phyloP scores from a whole-genome alignment of 2,113 vertebrate genomes.

The Anhinga anhinga region DNA sequence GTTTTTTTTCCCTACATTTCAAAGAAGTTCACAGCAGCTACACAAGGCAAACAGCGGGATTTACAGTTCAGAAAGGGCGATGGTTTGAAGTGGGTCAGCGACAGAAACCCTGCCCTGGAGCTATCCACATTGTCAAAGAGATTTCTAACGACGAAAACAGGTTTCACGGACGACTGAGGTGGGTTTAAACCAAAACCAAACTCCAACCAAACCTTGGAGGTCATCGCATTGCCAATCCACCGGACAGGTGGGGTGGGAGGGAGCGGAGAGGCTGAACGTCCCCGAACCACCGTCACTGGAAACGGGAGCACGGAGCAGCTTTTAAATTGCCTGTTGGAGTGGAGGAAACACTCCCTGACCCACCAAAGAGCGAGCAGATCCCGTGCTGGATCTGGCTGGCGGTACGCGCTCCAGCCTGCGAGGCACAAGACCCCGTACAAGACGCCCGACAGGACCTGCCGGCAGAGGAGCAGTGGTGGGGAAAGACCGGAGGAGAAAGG shows the following conservation, averaged over 20 bases:
- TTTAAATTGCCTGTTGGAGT: neutral
- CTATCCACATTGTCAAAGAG: neutral
- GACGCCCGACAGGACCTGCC: neutral
- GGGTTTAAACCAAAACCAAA: neutral
- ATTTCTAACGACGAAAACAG: neutral
- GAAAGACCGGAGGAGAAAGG: neutral
- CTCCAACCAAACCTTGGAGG: neutral
- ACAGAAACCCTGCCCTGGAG: neutral
- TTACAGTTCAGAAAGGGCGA: neutral
- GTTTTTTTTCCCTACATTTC: neutral
- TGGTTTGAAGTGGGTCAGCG: neutral
- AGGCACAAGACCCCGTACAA: neutral
- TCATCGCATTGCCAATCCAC: neutral
- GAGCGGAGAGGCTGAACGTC: neutral
- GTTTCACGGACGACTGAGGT: rapidly evolving
- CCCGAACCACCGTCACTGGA: neutral
- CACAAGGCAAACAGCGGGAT: neutral
- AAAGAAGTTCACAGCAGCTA: constrained; percentile 5
- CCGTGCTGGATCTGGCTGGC: neutral
- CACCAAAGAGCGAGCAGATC: neutral
- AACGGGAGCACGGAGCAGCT: neutral
- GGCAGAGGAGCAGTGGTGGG: neutral
- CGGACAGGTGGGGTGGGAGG: neutral
- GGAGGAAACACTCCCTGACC: neutral
- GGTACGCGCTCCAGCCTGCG: rapidly evolving